Evolutionary conservation across 2,888 invertebrate species (phyloP).

Genomic region (Parasteatoda lunata): DNA sequence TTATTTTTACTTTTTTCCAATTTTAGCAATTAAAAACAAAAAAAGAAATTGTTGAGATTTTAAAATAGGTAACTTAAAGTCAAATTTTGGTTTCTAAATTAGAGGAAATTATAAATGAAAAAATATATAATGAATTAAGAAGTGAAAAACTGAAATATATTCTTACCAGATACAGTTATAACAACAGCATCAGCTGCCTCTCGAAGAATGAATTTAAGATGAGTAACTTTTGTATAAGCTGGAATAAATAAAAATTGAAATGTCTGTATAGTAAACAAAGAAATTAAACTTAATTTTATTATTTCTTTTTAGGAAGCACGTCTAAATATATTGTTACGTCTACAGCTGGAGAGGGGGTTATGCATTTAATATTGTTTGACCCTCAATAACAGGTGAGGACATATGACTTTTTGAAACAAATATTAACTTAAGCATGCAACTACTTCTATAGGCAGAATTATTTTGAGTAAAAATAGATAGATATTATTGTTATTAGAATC

Average conservation of each 20-base stretch:
- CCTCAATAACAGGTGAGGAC: no score
- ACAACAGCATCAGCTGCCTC: constrained; percentile 90
- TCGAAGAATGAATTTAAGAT: constrained; percentile 85
- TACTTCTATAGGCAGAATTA: no score
- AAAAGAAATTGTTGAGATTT: not conserved
- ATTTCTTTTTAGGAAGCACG: no score
- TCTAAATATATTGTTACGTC: no score
- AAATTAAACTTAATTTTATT: no score
- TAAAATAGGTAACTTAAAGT: not conserved
- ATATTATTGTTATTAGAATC: no score
- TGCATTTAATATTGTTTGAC: no score
- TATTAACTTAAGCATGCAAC: no score
- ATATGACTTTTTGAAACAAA: no score
- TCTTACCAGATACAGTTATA: constrained; percentile 82
- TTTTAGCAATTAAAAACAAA: not conserved
- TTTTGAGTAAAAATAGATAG: no score
- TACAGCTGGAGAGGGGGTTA: no score
- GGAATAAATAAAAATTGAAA: constrained; percentile 33
- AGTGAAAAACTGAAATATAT: not conserved
- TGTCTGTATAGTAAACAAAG: not conserved
- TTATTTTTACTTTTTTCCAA: not conserved
- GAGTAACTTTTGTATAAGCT: constrained; percentile 77
- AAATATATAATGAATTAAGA: not conserved
- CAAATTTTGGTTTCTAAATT: no score
- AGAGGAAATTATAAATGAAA: not conserved